phyloP scores from a whole-genome alignment of 2,797 vertebrate genomes.

The Alfaro cultratus region DNA sequence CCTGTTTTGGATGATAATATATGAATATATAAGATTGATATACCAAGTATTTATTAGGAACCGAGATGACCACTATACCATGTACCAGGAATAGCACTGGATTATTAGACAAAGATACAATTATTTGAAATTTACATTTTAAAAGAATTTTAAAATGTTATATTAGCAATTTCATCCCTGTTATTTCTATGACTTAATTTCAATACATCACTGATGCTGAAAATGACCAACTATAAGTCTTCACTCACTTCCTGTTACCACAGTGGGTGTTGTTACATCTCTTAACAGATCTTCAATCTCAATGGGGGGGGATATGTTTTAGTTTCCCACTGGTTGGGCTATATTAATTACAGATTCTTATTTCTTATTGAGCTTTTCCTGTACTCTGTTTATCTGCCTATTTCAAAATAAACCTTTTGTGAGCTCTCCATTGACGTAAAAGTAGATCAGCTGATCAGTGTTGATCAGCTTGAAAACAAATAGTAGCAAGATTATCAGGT shows the following conservation, averaged over 20 bases:
- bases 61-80: too few relatives aligned
- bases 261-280: neutral
- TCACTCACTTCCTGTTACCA: neutral
- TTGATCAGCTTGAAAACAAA: conserved; percentile 4
- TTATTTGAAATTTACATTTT: neutral
- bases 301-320: neutral
- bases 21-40: too few relatives aligned
- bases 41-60: too few relatives aligned
- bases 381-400: neutral
- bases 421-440: neutral
- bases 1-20: too few relatives aligned
- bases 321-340: neutral
- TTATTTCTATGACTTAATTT: neutral
- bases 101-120: neutral
- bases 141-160: neutral
- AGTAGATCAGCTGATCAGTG: neutral
- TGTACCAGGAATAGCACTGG: too few relatives aligned
- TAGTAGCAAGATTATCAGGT: neutral
- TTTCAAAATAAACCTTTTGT: neutral
- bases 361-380: neutral
- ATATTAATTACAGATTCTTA: neutral
- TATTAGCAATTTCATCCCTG: neutral
- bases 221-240: neutral
- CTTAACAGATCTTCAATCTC: neutral
- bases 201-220: neutral